A percentile compares a stretch with the other conserved stretches of the same genome.
phyloP scores from a whole-genome alignment of 2,797 vertebrate genomes.

The Molossus molossus region DNA sequence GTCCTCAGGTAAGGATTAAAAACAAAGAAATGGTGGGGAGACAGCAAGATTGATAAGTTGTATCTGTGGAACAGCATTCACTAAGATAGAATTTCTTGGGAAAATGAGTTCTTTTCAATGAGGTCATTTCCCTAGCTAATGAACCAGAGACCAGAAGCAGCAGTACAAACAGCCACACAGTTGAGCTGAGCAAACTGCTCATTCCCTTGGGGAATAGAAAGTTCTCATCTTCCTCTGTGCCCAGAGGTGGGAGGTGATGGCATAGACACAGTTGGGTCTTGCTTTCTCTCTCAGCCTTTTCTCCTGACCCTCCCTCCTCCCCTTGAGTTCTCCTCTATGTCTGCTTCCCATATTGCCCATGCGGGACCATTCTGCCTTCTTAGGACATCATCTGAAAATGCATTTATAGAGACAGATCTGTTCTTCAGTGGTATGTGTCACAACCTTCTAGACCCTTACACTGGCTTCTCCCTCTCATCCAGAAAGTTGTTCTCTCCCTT shows the following conservation, averaged over 20 bases:
- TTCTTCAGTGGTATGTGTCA: neutral
- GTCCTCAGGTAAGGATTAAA: neutral
- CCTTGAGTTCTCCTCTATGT: neutral
- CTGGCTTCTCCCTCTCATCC: neutral
- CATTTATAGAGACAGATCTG: neutral
- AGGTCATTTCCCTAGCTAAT: conserved; percentile 52
- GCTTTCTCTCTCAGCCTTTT: neutral
- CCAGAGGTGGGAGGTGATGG: neutral
- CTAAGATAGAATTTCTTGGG: conserved; percentile 29
- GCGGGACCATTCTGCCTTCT: neutral
- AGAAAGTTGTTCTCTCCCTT: neutral
- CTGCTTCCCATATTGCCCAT: neutral
- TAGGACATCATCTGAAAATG: neutral
- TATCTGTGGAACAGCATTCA: neutral
- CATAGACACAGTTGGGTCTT: neutral
- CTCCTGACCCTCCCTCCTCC: neutral
- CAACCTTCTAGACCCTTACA: neutral
- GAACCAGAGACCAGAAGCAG: neutral
- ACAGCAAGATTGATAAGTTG: neutral
- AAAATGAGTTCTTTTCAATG: neutral
- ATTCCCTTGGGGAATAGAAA: neutral
- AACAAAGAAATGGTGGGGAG: neutral
- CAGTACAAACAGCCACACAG: neutral
- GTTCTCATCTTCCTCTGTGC: neutral
- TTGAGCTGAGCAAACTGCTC: neutral